These are phyloP conservation scores for Cheiracanthium punctorium DNA, from an alignment of 2,888 invertebrate genomes.

Conservation along the genomic window DNA sequence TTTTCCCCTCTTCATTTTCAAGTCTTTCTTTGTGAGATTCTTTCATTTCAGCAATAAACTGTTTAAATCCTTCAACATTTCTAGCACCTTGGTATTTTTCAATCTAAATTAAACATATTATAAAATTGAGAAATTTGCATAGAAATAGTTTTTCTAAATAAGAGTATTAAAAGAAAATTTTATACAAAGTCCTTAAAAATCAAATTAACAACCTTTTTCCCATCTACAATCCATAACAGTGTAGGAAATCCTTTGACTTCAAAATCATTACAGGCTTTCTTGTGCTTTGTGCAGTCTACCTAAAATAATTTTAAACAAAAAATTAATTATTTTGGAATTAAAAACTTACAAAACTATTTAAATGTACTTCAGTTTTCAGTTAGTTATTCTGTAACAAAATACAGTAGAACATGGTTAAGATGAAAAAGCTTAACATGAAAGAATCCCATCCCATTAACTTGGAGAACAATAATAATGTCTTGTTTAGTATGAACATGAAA, in stretches of 20 bases:
- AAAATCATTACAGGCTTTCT: constrained; percentile 85
- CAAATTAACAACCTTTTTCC: constrained; percentile 80
- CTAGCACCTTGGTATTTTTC: constrained; percentile 85
- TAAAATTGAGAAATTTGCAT: too few species aligned
- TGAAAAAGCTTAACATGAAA: too few species aligned
- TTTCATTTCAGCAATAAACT: constrained; percentile 84
- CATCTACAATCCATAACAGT: constrained; percentile 87
- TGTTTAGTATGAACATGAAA: too few species aligned
- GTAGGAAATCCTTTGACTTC: constrained; percentile 92
- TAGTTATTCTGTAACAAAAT: too few species aligned
- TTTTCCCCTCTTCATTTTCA: constrained; percentile 72
- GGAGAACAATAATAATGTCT: too few species aligned
- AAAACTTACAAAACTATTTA: too few species aligned
- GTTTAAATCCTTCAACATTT: constrained; percentile 82
- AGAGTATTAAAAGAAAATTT: background rate
- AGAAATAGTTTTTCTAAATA: background rate
- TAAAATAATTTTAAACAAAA: constrained; percentile 78
- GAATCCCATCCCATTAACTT: too few species aligned
- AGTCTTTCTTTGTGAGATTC: constrained; percentile 76
- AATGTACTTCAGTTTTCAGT: too few species aligned
- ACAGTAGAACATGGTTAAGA: too few species aligned
- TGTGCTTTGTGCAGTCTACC: constrained; percentile 88
- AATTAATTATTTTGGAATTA: too few species aligned
- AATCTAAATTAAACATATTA: constrained; percentile 78
- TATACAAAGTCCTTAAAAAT: background rate